Conservation (phyloP, 2,113 vertebrate genomes). For the Trogon surrucura region DNA sequence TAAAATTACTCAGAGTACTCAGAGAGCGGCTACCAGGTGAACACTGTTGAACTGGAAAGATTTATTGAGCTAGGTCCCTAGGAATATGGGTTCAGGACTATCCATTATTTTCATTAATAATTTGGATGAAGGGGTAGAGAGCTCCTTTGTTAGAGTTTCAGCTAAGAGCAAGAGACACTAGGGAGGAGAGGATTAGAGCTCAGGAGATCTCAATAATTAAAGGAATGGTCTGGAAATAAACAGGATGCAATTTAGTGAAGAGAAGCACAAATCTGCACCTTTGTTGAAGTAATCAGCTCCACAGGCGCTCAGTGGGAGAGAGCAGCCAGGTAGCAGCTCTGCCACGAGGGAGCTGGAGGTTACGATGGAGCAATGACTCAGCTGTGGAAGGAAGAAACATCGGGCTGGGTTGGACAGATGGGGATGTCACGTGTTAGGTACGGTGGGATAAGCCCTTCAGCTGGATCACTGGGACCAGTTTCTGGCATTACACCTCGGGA, state of each 20-base stretch:
- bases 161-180: neutral
- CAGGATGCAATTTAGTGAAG: conserved; percentile 11
- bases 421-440: fast-evolving
- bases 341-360: neutral
- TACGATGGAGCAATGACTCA: neutral
- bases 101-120: conserved; percentile 12
- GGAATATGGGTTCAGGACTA: neutral
- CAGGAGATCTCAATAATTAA: conserved; percentile 4
- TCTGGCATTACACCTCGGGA: neutral
- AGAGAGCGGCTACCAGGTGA: neutral
- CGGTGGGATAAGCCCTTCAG: neutral
- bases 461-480: neutral
- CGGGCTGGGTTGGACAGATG: neutral
- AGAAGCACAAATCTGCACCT: neutral
- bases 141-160: neutral
- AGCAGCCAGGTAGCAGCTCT: neutral
- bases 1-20: neutral
- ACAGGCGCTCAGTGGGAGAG: neutral
- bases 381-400: neutral
- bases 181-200: neutral
- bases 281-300: neutral
- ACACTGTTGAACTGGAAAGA: neutral
- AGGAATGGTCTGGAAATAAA: conserved; percentile 1
- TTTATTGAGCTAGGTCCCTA: neutral
- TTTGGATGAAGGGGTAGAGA: neutral